Conservation (phyloP, 2,113 vertebrate species). For the Limanda limanda region DNA sequence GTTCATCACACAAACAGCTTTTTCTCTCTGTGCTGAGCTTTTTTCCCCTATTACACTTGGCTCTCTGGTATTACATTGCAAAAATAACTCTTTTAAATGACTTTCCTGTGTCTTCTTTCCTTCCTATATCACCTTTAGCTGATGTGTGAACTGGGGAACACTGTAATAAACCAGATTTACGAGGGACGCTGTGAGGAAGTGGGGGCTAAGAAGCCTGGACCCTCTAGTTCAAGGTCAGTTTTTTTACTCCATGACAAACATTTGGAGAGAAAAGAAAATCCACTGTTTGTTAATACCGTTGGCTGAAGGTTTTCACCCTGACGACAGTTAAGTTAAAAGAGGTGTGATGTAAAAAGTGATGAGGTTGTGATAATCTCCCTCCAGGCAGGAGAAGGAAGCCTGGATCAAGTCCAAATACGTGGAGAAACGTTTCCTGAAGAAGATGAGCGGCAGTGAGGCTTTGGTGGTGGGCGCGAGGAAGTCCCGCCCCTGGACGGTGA, state of each 20-base stretch:
- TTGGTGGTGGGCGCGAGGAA: conserved; percentile 82
- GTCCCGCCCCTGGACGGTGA: conserved; percentile 87
- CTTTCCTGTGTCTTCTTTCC: conserved; percentile 2
- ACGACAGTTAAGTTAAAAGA: too few relatives aligned
- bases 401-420: conserved; percentile 98
- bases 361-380: conserved; percentile 19
- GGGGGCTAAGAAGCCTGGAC: conserved; percentile 89
- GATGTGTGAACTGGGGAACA: conserved; percentile 98
- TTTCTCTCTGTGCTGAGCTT: not conserved
- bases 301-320: too few relatives aligned
- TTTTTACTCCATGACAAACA: conserved; percentile 33
- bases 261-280: not conserved
- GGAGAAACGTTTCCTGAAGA: conserved; percentile 90
- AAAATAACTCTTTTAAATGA: conserved; percentile 9
- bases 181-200: conserved; percentile 89
- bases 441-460: conserved; percentile 78
- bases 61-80: not conserved
- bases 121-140: conserved; percentile 79
- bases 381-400: conserved; percentile 93
- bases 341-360: not conserved
- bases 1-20: not conserved
- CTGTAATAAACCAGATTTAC: conserved; percentile 95
- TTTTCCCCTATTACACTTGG: not conserved
- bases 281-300: not conserved
- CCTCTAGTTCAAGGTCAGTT: conserved; percentile 77